Base-by-base conservation (phyloP, 2,888 invertebrate species). In the Platycheirus rosarum region DNA sequence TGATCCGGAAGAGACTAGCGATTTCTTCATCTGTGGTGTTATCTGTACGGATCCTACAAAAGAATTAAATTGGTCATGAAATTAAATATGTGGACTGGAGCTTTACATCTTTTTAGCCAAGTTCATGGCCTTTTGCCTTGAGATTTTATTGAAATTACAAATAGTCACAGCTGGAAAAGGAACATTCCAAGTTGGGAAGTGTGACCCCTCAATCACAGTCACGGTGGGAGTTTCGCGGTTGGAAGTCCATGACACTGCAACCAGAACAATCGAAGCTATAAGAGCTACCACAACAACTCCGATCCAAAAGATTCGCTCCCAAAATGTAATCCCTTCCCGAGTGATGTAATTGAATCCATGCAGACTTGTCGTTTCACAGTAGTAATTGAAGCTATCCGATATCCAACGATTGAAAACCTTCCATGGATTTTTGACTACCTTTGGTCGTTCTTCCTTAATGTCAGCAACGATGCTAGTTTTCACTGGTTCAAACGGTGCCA, bases 341-440 rank as follows among this genome's bases (percentile, higher is more conserved):
- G 92, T 93, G 29, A 94, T 93, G 85, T 94, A 94, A 86, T 93
- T 94, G 85, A 93, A 95, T 0, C 95, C 95, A 86, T 95, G 95
- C 62, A 95, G 89, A 78, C 93, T 93, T 0, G 95, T 95, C 20
- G 93, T 92, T 62, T 92, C 91, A 85, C 94, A 94, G 89, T 94
- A 95, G 85, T 94, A 92, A 3, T 88, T 86, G 14, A 89, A 82
- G 71, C 87, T 89, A 0, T 87, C 86, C 7, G 74, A 48, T 16
- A 91, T 86, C 90, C 90, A 90, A 3, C 85, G 77, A 2, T 75
- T 73, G 2, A 88, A 60, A 2, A 74, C 8, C 8, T 9, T 60
- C 84, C 65, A 74, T 16, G 77, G 71, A 32, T 57, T 66, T 37
- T 44, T 68, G 1, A 46, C 69, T 26, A 13, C 14, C 1, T 32